phyloP scores from a whole-genome alignment of 2,797 vertebrate species.

The Podarcis lilfordi region DNA sequence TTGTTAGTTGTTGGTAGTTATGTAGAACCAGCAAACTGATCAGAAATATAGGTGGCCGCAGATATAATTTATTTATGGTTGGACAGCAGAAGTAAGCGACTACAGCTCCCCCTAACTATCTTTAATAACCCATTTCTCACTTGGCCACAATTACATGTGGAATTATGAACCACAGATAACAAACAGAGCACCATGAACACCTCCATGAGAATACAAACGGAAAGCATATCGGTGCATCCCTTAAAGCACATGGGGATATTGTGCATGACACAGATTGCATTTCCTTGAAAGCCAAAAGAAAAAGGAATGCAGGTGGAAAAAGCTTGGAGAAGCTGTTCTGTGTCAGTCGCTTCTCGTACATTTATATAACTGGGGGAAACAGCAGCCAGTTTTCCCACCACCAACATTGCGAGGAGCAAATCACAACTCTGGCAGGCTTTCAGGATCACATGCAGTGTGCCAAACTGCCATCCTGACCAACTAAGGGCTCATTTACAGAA shows the following conservation, averaged over 20 bases:
- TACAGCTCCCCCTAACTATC: no score
- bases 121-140: neutral
- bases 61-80: neutral
- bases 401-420: neutral
- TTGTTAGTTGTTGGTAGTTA: no score
- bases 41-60: neutral
- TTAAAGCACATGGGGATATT: neutral
- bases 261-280: neutral
- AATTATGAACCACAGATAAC: neutral
- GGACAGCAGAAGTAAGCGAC: neutral
- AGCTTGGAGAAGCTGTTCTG: neutral
- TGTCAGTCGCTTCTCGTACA: neutral
- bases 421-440: neutral
- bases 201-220: neutral
- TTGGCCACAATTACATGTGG: neutral
- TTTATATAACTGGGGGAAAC: conserved; percentile 1
- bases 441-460: neutral
- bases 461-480: neutral
- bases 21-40: neutral
- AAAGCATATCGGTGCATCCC: neutral
- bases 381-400: neutral
- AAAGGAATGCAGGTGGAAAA: neutral
- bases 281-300: conserved; percentile 13
- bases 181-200: neutral
- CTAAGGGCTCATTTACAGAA: neutral